phyloP scores from a whole-genome alignment of 2,797 vertebrate genomes.

The Pseudochaenichthys georgianus region DNA sequence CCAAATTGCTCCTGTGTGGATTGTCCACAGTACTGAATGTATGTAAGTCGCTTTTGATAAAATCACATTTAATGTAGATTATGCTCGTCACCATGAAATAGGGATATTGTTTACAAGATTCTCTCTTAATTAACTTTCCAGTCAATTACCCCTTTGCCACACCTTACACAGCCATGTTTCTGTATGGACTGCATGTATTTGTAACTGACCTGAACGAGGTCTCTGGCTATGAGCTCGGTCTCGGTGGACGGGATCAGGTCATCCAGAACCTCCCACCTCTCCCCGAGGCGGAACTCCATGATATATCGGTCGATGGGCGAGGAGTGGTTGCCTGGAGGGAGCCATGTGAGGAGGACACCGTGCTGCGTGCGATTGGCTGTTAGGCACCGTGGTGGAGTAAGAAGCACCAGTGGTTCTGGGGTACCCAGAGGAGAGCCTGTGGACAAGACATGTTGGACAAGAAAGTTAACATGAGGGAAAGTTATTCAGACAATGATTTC shows the following conservation, averaged over 20 bases:
- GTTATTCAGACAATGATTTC: background rate
- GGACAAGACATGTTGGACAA: constrained; percentile 6
- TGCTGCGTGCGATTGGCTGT: constrained; percentile 99
- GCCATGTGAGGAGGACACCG: constrained; percentile 98
- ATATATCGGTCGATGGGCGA: constrained; percentile 96
- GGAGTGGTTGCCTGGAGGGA: constrained; percentile 97
- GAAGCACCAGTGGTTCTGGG: constrained; percentile 99
- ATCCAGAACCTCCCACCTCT: constrained; percentile 96
- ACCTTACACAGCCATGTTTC: background rate
- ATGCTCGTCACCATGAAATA: background rate
- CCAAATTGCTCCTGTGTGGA: too few species aligned
- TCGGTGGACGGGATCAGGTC: constrained; percentile 93
- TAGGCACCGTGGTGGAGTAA: constrained; percentile 99
- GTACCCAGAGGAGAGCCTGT: constrained; percentile 97
- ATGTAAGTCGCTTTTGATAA: too few species aligned
- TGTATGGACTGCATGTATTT: background rate
- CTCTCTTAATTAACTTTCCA: background rate
- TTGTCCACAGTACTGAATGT: too few species aligned
- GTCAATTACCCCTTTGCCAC: background rate
- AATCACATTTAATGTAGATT: background rate
- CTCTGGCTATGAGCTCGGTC: constrained; percentile 95
- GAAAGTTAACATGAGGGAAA: constrained; percentile 2
- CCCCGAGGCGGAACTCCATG: constrained; percentile 96
- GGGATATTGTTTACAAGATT: background rate
- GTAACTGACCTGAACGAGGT: constrained; percentile 92